Conservation (phyloP, 2,797 vertebrate species). For the Cercopithecus hamlyni region DNA sequence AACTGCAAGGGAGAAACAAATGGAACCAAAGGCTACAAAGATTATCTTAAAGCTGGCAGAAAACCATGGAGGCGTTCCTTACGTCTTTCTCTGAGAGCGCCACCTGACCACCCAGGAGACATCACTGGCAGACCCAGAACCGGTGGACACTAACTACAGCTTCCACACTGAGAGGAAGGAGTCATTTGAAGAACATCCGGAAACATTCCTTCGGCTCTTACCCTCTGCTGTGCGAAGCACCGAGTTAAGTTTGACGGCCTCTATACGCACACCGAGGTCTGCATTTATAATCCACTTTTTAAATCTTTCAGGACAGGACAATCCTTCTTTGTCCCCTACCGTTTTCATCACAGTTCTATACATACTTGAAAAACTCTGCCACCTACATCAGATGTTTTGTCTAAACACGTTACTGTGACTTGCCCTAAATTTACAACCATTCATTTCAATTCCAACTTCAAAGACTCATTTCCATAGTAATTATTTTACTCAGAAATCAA, state of each 20-base stretch:
- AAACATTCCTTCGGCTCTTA: neutral
- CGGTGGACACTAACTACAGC: neutral
- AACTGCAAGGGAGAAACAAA: neutral
- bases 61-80: too few species aligned
- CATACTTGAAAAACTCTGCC: neutral
- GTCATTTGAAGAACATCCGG: neutral
- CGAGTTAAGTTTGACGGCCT: neutral
- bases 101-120: neutral
- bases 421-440: neutral
- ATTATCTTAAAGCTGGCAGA: neutral
- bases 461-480: neutral
- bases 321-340: neutral
- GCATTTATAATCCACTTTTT: neutral
- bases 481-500: neutral
- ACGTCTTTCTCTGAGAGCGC: neutral
- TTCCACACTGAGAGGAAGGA: neutral
- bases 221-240: neutral
- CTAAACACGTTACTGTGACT: neutral
- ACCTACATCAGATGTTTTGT: neutral
- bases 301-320: neutral
- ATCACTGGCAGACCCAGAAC: neutral
- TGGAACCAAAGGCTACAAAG: neutral
- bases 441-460: neutral
- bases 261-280: neutral
- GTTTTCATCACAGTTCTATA: neutral